A percentile compares a stretch with the other conserved stretches of the same genome.
Evolutionary conservation across 2,797 vertebrate species (phyloP).

Genomic region (Pelochelys cantorii): DNA sequence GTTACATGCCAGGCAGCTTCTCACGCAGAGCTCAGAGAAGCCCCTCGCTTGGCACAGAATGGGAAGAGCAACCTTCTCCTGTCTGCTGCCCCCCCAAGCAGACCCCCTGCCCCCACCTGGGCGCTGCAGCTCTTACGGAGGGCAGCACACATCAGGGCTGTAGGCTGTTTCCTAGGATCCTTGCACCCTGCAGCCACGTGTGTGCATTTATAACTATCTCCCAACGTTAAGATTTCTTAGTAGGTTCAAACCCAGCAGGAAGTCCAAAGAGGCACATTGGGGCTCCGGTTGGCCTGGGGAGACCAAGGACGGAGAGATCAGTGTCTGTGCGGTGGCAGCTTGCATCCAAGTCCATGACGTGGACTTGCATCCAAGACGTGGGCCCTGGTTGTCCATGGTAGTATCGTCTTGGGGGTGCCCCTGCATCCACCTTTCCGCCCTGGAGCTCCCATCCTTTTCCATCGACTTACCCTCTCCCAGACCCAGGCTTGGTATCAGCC

Average conservation of each 20-base stretch:
- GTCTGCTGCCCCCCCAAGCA: not conserved
- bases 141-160: no score
- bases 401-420: not conserved
- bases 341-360: not conserved
- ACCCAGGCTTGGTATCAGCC: not conserved
- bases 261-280: not conserved
- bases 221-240: not conserved
- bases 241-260: not conserved
- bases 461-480: not conserved
- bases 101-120: fast-evolving
- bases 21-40: not conserved
- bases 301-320: fast-evolving
- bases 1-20: fast-evolving
- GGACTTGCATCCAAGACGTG: not conserved
- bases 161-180: not conserved
- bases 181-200: not conserved
- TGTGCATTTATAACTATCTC: not conserved
- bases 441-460: no score
- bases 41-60: not conserved
- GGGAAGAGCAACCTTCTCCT: not conserved
- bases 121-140: not conserved
- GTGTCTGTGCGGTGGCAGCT: not conserved
- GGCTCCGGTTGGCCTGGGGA: not conserved
- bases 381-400: not conserved
- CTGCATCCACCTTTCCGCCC: not conserved